Base-by-base conservation (phyloP, 2,797 vertebrate species). In the Brachymystax lenok region DNA sequence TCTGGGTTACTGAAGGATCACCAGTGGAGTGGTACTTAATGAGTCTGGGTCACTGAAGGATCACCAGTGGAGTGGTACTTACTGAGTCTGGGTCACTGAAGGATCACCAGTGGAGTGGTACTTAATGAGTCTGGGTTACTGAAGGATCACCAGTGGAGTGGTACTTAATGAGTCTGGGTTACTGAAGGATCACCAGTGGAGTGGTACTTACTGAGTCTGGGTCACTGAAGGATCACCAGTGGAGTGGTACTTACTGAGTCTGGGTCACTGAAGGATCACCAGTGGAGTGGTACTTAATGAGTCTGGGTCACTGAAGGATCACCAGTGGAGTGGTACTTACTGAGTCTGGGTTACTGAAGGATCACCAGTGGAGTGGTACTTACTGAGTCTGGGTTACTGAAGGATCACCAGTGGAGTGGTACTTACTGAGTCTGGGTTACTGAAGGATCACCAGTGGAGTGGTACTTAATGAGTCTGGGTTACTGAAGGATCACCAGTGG, bases 51-150 rank as follows among this genome's bases (percentile, higher is more conserved):
- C 94, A 78, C 97, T 97, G 88, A 98, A 94, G 77, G 96, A 96
- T 33, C 33, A 33, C 1, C 33, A 35, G 33, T 64, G 63, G 51
- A 66, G n/a, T 10, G 59, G n/a, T 24, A 94, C 94, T 94, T 93
- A 99, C 97, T 95, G 97, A 94, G 91, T 98, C 95, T 78, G 96
- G 96, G 94, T 98, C 94, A 78, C 97, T 97, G 88, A 98, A 94
- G 78, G 96, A 96, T 35, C 33, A 35, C 5, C 33, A 35, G 33
- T 64, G 63, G 51, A 66, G 8, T 10, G 59, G n/a, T 13, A 94
- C 94, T 94, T 93, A 99, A 97, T 95, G 97, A 94, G 91, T 98
- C 95, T 78, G 96, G 96, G 94, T 98, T 94, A 78, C 97, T 97
- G 88, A 98, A 94, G 78, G 96, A 96, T 35, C 33, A 35, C 33